Conservation (phyloP, 1,140 invertebrate genomes). For the Eulimnadia texana region DNA sequence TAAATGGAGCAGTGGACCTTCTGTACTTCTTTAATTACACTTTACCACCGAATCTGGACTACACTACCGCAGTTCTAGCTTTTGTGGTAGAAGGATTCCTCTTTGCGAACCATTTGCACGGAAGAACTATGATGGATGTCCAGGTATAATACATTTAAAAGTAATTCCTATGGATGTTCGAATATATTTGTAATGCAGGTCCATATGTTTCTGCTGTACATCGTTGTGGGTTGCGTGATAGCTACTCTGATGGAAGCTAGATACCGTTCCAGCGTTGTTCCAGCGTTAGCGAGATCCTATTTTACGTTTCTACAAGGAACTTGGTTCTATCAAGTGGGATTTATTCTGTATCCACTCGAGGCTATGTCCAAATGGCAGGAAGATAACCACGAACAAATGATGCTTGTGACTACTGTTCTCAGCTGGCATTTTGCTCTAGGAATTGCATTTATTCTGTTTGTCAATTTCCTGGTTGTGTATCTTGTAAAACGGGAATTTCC, state of each 20-base stretch:
- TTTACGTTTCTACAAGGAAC: conserved; percentile 34
- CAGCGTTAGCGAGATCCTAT: conserved; percentile 28
- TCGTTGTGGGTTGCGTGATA: conserved; percentile 25
- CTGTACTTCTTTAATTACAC: conserved; percentile 27
- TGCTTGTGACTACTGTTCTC: conserved; percentile 34
- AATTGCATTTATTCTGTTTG: neutral
- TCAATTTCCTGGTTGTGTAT: neutral
- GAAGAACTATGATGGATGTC: conserved; percentile 31
- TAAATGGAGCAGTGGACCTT: conserved; percentile 32
- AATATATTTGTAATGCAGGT: conserved; percentile 24
- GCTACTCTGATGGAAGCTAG: conserved; percentile 29
- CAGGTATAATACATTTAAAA: conserved; percentile 19
- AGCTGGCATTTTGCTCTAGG: conserved; percentile 28
- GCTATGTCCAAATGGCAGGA: conserved; percentile 28
- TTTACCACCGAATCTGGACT: conserved; percentile 32
- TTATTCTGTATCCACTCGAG: conserved; percentile 35
- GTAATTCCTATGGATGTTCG: neutral
- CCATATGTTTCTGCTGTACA: conserved; percentile 34
- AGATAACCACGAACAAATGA: conserved; percentile 32
- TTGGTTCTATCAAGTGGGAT: conserved; percentile 38
- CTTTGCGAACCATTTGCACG: conserved; percentile 37
- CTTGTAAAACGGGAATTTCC: neutral
- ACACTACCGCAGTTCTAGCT: conserved; percentile 28
- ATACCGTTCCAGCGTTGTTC: conserved; percentile 27
- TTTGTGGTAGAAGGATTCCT: conserved; percentile 33